A percentile compares a stretch with the other conserved stretches of the same genome.
phyloP scores from a whole-genome alignment of 2,113 vertebrate species.

The Hippocampus mohnikei region DNA sequence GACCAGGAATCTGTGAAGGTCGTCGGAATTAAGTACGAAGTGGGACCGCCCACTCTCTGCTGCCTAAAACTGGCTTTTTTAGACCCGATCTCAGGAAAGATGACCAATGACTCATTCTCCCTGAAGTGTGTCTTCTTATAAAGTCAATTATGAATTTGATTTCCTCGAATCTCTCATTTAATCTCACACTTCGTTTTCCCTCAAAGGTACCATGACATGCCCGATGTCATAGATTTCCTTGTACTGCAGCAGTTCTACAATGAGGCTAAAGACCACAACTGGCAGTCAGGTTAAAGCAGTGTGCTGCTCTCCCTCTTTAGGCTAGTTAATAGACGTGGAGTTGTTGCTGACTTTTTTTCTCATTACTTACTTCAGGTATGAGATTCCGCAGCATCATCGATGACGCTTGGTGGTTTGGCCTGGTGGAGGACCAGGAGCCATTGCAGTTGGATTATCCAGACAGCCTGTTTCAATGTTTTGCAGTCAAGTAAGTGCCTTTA shows the following conservation, averaged over 20 bases:
- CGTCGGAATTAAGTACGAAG: conserved; percentile 96
- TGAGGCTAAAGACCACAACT: conserved; percentile 95
- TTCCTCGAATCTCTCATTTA: background rate
- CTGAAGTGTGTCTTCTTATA: conserved; percentile 83
- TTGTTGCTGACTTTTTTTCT: background rate
- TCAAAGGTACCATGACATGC: conserved; percentile 97
- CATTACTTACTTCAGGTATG: conserved; percentile 71
- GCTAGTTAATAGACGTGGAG: background rate
- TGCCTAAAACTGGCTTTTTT: conserved; percentile 96
- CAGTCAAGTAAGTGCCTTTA: conserved; percentile 81
- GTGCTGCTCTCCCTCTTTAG: background rate
- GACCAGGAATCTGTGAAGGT: conserved; percentile 98
- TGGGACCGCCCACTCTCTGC: conserved; percentile 93
- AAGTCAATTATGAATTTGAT: background rate
- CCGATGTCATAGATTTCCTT: conserved; percentile 98
- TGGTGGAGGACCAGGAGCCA: conserved; percentile 92
- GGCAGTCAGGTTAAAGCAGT: conserved; percentile 83
- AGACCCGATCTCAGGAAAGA: conserved; percentile 92
- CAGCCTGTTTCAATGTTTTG: conserved; percentile 96
- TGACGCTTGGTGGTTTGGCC: conserved; percentile 97
- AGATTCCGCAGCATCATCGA: conserved; percentile 97
- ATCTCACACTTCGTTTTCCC: background rate
- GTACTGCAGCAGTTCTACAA: conserved; percentile 96
- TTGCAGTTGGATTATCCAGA: conserved; percentile 94
- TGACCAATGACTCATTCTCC: conserved; percentile 96